These are phyloP conservation scores for Dreissena polymorpha DNA, from an alignment of 1,140 invertebrate genomes.

Conservation along the genomic window DNA sequence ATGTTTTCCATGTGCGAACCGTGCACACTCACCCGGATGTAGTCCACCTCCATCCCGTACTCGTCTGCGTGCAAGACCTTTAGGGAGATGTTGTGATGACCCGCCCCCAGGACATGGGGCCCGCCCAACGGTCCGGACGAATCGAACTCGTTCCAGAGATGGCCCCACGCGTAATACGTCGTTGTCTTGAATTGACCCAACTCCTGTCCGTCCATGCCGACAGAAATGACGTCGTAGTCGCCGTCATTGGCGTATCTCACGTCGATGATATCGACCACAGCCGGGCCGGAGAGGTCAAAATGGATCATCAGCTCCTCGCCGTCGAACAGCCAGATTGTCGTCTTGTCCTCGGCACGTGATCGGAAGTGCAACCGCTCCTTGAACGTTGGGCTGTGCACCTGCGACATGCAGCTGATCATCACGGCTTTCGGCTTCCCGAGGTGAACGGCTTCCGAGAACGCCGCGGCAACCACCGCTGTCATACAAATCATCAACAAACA, in stretches of 20 bases:
- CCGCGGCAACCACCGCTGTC: background rate
- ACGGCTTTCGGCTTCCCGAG: constrained; percentile 22
- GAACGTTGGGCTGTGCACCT: constrained; percentile 14
- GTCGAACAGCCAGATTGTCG: constrained; percentile 33
- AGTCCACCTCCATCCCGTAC: constrained; percentile 46
- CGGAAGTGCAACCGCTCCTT: constrained; percentile 1
- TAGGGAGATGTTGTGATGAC: constrained; percentile 19
- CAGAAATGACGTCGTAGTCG: constrained; percentile 28
- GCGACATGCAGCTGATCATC: constrained; percentile 19
- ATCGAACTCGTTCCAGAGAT: constrained; percentile 38
- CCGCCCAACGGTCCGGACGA: constrained; percentile 39
- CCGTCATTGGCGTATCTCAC: constrained; percentile 59
- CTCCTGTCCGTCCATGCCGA: constrained; percentile 25
- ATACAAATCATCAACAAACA: background rate
- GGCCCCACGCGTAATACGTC: constrained; percentile 12
- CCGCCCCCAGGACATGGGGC: background rate
- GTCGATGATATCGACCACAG: constrained; percentile 26
- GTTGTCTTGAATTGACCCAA: constrained; percentile 22
- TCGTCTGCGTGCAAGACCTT: constrained; percentile 21
- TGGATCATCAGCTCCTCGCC: constrained; percentile 31
- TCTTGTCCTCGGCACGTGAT: constrained; percentile 15
- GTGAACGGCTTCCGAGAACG: background rate
- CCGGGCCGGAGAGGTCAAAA: constrained; percentile 37
- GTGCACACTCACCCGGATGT: constrained; percentile 36
- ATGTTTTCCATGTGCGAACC: constrained; percentile 7